phyloP scores from a whole-genome alignment of 2,113 vertebrate genomes.

The Artemisiospiza belli region DNA sequence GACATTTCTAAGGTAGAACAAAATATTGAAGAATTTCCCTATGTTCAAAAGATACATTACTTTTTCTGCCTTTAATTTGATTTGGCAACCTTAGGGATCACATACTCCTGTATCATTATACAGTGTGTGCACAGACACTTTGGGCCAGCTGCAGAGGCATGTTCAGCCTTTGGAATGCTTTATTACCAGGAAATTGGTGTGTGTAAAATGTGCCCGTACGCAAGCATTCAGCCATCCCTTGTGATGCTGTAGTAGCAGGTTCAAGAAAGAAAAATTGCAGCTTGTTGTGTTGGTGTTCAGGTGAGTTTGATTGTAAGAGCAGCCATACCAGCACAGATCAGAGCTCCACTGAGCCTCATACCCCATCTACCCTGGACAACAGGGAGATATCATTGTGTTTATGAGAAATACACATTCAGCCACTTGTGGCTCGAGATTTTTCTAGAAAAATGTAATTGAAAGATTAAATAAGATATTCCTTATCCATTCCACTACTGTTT shows the following conservation, averaged over 20 bases:
- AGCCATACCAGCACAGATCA: neutral
- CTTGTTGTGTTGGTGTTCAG: rapidly evolving
- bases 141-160: neutral
- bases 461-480: neutral
- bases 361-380: neutral
- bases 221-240: neutral
- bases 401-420: neutral
- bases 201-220: rapidly evolving
- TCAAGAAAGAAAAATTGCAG: neutral
- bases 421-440: neutral
- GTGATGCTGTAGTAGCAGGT: neutral
- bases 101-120: neutral
- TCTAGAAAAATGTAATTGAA: neutral
- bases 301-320: neutral
- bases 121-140: neutral
- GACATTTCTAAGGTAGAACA: neutral
- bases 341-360: neutral
- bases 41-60: rapidly evolving
- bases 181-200: neutral
- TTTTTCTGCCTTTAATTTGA: neutral
- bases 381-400: neutral
- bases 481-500: neutral
- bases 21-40: neutral
- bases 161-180: neutral
- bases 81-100: rapidly evolving